A percentile compares a stretch with the other conserved stretches of the same genome.
Conservation (phyloP, 1,140 invertebrate genomes). For the Diploscapter pachys region DNA sequence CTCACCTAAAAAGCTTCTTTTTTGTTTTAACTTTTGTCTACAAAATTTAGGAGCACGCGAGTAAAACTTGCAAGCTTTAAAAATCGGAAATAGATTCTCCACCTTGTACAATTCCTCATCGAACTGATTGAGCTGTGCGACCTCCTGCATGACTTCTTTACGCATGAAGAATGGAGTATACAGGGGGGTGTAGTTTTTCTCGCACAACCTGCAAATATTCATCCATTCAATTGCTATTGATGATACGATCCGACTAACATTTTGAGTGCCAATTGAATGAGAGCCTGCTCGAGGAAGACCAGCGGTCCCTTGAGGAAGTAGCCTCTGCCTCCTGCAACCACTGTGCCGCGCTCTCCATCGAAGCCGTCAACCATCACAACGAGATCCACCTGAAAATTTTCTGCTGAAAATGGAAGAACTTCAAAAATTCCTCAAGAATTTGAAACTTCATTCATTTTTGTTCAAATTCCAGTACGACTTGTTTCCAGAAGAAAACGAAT, state of each 20-base stretch:
- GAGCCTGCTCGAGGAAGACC: constrained; percentile 89
- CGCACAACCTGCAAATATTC: constrained; percentile 63
- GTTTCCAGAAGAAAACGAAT: too few species aligned
- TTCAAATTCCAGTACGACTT: too few species aligned
- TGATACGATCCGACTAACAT: constrained; percentile 57
- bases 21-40: too few species aligned
- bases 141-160: constrained; percentile 95
- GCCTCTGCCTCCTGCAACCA: constrained; percentile 85
- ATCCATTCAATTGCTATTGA: neutral
- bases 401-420: too few species aligned
- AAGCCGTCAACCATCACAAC: constrained; percentile 92
- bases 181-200: constrained; percentile 81
- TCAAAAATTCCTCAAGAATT: too few species aligned
- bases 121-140: constrained; percentile 96
- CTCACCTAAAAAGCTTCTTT: constrained; percentile 63
- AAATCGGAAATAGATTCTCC: too few species aligned
- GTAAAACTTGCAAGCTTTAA: too few species aligned
- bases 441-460: too few species aligned
- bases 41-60: too few species aligned
- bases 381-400: constrained; percentile 60
- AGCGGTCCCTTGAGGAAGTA: constrained; percentile 81
- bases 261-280: constrained; percentile 81
- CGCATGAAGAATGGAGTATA: constrained; percentile 99
- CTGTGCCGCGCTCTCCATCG: constrained; percentile 84
- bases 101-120: constrained; percentile 98